Base-by-base conservation (phyloP, 2,113 vertebrate genomes). In the Uria lomvia region DNA sequence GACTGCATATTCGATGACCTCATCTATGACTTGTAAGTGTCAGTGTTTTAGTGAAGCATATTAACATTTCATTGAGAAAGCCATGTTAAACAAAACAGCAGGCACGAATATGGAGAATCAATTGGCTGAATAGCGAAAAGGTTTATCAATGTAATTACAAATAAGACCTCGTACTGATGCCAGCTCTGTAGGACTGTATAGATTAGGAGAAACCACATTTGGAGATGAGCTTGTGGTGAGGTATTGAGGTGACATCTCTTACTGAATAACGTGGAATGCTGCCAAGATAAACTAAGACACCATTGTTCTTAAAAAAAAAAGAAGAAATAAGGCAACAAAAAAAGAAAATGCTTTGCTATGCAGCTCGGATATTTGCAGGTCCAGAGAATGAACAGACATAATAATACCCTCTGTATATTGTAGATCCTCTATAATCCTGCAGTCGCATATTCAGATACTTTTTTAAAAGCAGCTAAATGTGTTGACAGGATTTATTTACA, bases 371-470 rank as follows among this genome's bases (percentile, higher is more conserved):
- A 88, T 97, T 92, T 88, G 18, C 73, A 88, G 38, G 47, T 65
- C 47, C 83, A 96, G 55, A 80, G 77, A 83, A 92, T 49, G 45
- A 96, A 65, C 59, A 94, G 55, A 89, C 40, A 70, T 79, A 90
- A 82, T 40, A 95, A 95, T 75, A 80, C 8, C 24, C 24, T 93
- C 30, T 67, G 12, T 8, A 38, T 27, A 63, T 34, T 86, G n/a
- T 40, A 96, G 65, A 94, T 86, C 74, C 86, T 71, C 93, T 87
- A 71, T 96, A 97, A 98, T 96, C 73, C 55, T 97, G 59, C 55
- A 71, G 65, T 76, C 20, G 15, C 56, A 79, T 83, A 93, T 75
- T 96, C 88, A 93, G 70, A 80, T 82, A 88, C 88, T 59, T 22
- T 65, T 87, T 74, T 76, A 14, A 65, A 70, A 94, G 85, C 17